Evolutionary conservation across 2,797 vertebrate genomes (phyloP).

Genomic region (Microtus agrestis): DNA sequence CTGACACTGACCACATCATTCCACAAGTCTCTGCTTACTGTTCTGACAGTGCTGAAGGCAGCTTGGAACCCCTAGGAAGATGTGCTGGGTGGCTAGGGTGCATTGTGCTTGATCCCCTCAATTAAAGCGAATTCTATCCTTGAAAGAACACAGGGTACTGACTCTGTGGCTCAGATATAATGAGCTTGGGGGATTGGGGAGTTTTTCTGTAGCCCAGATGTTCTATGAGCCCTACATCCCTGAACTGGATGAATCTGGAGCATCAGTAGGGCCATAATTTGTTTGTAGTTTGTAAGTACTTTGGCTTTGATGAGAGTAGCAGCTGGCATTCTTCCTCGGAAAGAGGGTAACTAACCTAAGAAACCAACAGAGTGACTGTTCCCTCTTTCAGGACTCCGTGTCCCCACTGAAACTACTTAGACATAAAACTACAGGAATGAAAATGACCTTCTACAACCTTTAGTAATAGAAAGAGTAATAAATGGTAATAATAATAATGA

Average conservation of each 20-base stretch:
- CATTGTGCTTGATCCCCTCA: constrained; percentile 58
- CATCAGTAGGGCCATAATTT: background rate
- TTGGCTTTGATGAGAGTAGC: background rate
- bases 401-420: background rate
- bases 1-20: constrained; percentile 38
- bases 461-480: background rate
- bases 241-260: background rate
- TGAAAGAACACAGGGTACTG: constrained; percentile 69
- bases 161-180: constrained; percentile 48
- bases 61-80: constrained; percentile 39
- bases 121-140: constrained; percentile 65
- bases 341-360: background rate
- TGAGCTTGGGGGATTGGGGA: constrained; percentile 18
- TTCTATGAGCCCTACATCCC: background rate
- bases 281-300: background rate
- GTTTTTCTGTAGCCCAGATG: constrained; percentile 27
- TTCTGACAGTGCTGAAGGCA: background rate
- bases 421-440: background rate
- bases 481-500: background rate
- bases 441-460: background rate
- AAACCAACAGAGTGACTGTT: background rate
- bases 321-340: background rate
- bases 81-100: constrained; percentile 13
- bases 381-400: background rate
- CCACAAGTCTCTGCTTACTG: constrained; percentile 29